Percentiles rank a stretch among this genome's conserved stretches.
Conservation (phyloP, 2,113 vertebrate genomes). For the Crypturellus undulatus region DNA sequence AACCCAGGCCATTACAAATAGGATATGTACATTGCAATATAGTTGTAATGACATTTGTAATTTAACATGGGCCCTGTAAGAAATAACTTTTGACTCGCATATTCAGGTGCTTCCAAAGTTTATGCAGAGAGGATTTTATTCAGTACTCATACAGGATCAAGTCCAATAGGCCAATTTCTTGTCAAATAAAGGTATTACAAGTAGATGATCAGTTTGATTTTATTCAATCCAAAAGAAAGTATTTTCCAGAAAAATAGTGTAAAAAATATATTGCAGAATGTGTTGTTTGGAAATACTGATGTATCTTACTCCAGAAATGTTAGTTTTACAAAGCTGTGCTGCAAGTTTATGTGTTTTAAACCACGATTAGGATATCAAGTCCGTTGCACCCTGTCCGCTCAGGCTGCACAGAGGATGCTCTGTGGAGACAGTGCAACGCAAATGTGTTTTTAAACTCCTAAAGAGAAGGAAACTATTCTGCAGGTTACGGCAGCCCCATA, state of each 20-base stretch:
- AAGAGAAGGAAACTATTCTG: conserved; percentile 40
- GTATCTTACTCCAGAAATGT: conserved; percentile 34
- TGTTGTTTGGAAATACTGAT: conserved; percentile 27
- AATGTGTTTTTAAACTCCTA: conserved; percentile 34
- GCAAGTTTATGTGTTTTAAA: conserved; percentile 14
- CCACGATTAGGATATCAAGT: background rate
- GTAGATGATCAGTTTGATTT: conserved; percentile 62
- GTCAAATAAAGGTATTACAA: conserved; percentile 51
- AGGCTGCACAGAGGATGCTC: background rate
- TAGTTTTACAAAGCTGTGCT: conserved; percentile 43
- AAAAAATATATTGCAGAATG: conserved; percentile 72
- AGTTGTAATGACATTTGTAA: too few species aligned
- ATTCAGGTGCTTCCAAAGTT: background rate
- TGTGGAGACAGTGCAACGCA: conserved; percentile 8
- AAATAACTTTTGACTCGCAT: background rate
- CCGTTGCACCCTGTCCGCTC: background rate
- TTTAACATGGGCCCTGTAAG: background rate
- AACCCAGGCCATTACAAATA: background rate
- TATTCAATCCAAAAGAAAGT: conserved; percentile 77
- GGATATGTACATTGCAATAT: too few species aligned
- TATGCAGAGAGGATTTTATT: background rate
- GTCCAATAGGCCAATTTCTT: background rate
- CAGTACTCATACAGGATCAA: background rate
- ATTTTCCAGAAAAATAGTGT: conserved; percentile 75
- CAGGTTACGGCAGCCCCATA: background rate